Percentiles rank a stretch among this genome's conserved stretches.
phyloP scores from a whole-genome alignment of 2,113 vertebrate genomes.

The Cisticola juncidis region DNA sequence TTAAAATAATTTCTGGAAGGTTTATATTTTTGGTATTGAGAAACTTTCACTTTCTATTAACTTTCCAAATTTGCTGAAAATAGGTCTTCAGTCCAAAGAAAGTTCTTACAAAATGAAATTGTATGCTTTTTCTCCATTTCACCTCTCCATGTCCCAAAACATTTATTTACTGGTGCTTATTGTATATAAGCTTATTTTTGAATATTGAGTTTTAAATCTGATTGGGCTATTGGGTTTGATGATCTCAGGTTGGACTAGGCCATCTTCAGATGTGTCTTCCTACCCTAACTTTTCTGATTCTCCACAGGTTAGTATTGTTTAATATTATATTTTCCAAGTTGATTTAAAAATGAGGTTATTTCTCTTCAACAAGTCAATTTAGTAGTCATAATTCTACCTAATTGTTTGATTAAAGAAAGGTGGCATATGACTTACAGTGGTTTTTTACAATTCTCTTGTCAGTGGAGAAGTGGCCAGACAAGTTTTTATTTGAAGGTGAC shows the following conservation, averaged over 20 bases:
- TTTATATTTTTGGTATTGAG: not conserved
- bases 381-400: not conserved
- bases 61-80: not conserved
- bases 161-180: not conserved
- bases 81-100: not conserved
- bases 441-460: not conserved
- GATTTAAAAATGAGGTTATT: not conserved
- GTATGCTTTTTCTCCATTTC: not conserved
- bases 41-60: not conserved
- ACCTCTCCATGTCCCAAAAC: not conserved
- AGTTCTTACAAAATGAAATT: not conserved
- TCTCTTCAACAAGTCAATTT: not conserved
- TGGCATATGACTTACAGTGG: not conserved
- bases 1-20: not conserved
- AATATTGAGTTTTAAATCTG: not conserved
- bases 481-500: not conserved
- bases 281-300: not conserved
- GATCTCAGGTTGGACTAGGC: not conserved
- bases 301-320: not conserved
- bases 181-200: not conserved
- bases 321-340: not conserved
- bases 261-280: not conserved
- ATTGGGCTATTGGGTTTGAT: not conserved
- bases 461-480: not conserved
- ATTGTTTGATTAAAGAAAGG: not conserved